Percentiles rank a stretch among this genome's conserved stretches.
phyloP scores from a whole-genome alignment of 2,113 vertebrate genomes.

The Ptyas mucosa region DNA sequence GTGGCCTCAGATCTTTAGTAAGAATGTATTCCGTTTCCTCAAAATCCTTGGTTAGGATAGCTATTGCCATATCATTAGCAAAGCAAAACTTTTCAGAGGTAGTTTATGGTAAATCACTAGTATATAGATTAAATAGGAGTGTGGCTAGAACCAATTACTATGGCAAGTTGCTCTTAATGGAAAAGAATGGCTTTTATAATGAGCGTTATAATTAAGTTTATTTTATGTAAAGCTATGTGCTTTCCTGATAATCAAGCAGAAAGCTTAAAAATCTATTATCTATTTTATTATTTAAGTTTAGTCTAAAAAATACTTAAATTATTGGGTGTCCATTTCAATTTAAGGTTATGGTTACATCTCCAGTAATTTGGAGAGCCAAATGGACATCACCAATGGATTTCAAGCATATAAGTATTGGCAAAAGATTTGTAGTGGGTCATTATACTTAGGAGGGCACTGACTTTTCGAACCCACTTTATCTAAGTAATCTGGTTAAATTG shows the following conservation, averaged over 20 bases:
- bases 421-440: neutral
- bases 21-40: too few relatives aligned
- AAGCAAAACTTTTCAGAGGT: too few relatives aligned
- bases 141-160: too few relatives aligned
- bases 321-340: neutral
- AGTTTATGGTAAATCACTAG: too few relatives aligned
- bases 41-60: too few relatives aligned
- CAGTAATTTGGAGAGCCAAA: neutral
- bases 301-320: constrained; percentile 1
- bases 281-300: too few relatives aligned
- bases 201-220: neutral
- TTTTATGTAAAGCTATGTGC: neutral
- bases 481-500: neutral
- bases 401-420: neutral
- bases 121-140: too few relatives aligned
- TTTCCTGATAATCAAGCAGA: constrained; percentile 12
- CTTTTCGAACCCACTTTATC: neutral
- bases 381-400: neutral
- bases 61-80: too few relatives aligned
- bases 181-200: neutral
- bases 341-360: neutral
- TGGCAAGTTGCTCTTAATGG: too few relatives aligned
- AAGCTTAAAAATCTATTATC: neutral
- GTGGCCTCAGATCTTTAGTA: too few relatives aligned
- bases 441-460: neutral